Base-by-base conservation (phyloP, 2,797 vertebrate genomes). In the Pseudochromis fuscus region DNA sequence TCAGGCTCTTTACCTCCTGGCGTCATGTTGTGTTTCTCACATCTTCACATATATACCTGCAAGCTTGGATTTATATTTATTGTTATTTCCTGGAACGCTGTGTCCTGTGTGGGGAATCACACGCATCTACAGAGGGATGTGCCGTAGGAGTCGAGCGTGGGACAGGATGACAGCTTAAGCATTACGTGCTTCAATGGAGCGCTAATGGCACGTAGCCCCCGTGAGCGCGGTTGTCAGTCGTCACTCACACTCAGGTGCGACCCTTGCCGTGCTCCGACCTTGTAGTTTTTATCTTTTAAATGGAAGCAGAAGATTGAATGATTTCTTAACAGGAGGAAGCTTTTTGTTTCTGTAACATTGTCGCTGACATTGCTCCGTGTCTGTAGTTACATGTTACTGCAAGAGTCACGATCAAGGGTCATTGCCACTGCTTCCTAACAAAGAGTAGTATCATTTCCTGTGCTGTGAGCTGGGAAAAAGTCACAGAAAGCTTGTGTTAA, bases 11-110 rank as follows among this genome's bases (percentile, higher is more conserved):
- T 62, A 38, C 57, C 76, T 65, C 40, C 49, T n/a, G 62, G 75
- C 58, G 11, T 44, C 10, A 3, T 5, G 72, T 46, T 61, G 24
- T 23, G 28, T 57, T 69, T 77, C 56, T 53, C 61, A 52, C 70
- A 67, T 25, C 9, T 62, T 48, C 57, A 63, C 48, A 71, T 63
- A 68, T 63, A 68, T 77, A 75, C 38, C 60, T 28, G 53, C 28
- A 24, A 48, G 37, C 52, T 37, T 66, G 53, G 57, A 30, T 71
- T 79, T 15, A 52, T 60, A 53, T 52, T 27, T 18, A 18, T 1
- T 18, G 31, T 50, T 62, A 40, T 63, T 67, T 66, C 44, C 59
- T 44, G 23, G 23, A 59, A 42, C 37, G n/a, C 25, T 51, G 30
- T 56, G 49, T 24, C n/a, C 19, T 58, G 44, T 38, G 27, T 11